These are phyloP conservation scores for Eristalis arbustorum DNA, from an alignment of 2,888 invertebrate species.

Conservation along the genomic window DNA sequence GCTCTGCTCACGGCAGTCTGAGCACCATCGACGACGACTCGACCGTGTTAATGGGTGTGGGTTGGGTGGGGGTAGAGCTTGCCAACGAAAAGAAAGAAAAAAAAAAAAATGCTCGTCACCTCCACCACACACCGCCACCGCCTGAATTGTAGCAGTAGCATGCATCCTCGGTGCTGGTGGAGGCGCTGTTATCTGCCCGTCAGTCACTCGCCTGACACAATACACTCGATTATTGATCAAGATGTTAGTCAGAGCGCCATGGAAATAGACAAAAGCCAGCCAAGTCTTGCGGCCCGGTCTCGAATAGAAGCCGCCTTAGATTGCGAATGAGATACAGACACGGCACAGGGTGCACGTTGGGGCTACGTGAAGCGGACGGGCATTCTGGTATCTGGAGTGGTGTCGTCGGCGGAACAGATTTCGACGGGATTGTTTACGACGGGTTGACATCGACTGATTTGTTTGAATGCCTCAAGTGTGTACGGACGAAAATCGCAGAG, in stretches of 20 bases:
- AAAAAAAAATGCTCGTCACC: conserved; percentile 17
- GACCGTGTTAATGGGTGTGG: conserved; percentile 18
- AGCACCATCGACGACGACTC: not conserved
- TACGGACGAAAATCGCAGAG: no score
- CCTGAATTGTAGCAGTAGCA: conserved; percentile 26
- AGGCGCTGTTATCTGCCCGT: not conserved
- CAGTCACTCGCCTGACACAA: conserved; percentile 50
- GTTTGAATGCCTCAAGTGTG: no score
- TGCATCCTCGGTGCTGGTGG: conserved; percentile 7
- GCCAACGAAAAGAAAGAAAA: conserved; percentile 23
- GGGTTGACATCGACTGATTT: no score
- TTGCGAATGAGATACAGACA: not conserved
- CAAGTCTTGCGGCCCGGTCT: not conserved
- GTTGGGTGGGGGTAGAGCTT: not conserved
- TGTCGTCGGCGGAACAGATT: no score
- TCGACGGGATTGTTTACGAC: no score
- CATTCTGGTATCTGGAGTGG: not conserved
- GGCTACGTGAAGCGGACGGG: not conserved
- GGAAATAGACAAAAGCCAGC: conserved; percentile 8
- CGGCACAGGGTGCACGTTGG: not conserved
- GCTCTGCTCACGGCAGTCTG: not conserved
- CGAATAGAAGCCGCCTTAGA: not conserved
- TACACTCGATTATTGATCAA: conserved; percentile 60
- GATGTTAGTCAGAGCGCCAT: conserved; percentile 52
- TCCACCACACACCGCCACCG: conserved; percentile 13